These are phyloP conservation scores for Heliothis virescens DNA, from an alignment of 1,140 invertebrate genomes.

Conservation along the genomic window DNA sequence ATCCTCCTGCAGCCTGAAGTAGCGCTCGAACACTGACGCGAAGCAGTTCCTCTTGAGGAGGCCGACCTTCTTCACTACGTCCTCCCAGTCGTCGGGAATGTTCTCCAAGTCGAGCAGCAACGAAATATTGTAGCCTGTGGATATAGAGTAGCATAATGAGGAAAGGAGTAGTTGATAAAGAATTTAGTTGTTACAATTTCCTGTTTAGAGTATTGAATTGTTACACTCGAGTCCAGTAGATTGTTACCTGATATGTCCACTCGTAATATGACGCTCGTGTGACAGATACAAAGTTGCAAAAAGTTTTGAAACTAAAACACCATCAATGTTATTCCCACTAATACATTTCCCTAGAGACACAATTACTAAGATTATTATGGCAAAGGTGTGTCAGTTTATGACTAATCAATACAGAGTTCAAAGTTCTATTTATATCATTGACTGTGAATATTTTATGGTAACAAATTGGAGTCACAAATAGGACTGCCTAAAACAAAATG, in stretches of 20 bases:
- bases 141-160: slow-evolving; percentile 25
- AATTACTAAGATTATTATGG: slow-evolving; percentile 18
- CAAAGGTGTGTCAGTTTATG: slow-evolving; percentile 36
- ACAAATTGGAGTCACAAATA: slow-evolving; percentile 15
- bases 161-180: too few species aligned
- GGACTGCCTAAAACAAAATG: not conserved
- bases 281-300: not conserved
- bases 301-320: too few species aligned
- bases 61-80: slow-evolving; percentile 96
- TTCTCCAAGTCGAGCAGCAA: slow-evolving; percentile 97
- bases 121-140: slow-evolving; percentile 95
- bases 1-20: slow-evolving; percentile 99
- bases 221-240: too few species aligned
- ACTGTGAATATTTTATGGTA: slow-evolving; percentile 23
- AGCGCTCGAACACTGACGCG: slow-evolving; percentile 99
- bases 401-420: slow-evolving; percentile 41
- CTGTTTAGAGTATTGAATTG: too few species aligned
- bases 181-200: too few species aligned
- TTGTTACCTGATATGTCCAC: too few species aligned
- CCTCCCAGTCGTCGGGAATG: slow-evolving; percentile 96
- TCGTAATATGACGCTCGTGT: too few species aligned
- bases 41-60: slow-evolving; percentile 99
- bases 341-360: slow-evolving; percentile 13
- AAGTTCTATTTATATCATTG: slow-evolving; percentile 35
- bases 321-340: slow-evolving; percentile 15